These are phyloP conservation scores for Pelecanoides urinatrix DNA, from an alignment of 2,113 vertebrate species.

Conservation along the genomic window DNA sequence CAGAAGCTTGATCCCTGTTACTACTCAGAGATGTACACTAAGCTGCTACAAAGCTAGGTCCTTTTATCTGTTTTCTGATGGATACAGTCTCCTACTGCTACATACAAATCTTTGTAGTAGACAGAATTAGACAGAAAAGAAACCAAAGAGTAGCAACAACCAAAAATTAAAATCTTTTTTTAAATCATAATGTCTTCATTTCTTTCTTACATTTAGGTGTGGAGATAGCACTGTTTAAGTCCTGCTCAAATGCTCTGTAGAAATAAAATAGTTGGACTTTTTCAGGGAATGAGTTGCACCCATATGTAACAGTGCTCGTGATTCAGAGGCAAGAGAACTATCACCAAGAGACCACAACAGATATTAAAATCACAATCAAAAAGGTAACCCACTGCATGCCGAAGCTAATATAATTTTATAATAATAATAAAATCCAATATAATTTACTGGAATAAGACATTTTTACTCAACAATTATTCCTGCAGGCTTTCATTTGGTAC, in stretches of 20 bases:
- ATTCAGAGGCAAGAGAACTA: background rate
- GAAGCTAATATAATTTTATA: background rate
- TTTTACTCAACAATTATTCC: background rate
- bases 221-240: background rate
- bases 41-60: background rate
- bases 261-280: background rate
- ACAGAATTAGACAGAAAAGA: background rate
- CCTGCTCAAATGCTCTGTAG: background rate
- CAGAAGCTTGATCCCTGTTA: background rate
- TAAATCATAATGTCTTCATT: background rate
- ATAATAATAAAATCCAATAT: background rate
- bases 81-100: background rate
- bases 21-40: background rate
- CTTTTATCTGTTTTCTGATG: background rate
- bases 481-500: background rate
- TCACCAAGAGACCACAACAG: background rate
- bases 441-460: background rate
- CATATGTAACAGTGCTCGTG: accelerated
- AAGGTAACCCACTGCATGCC: background rate
- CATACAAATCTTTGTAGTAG: background rate
- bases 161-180: background rate
- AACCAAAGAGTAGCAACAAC: background rate
- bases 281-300: background rate
- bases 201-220: background rate
- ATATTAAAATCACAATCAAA: background rate